Evolutionary conservation across 2,797 vertebrate species (phyloP).

Genomic region (Periophthalmus magnuspinnatus): DNA sequence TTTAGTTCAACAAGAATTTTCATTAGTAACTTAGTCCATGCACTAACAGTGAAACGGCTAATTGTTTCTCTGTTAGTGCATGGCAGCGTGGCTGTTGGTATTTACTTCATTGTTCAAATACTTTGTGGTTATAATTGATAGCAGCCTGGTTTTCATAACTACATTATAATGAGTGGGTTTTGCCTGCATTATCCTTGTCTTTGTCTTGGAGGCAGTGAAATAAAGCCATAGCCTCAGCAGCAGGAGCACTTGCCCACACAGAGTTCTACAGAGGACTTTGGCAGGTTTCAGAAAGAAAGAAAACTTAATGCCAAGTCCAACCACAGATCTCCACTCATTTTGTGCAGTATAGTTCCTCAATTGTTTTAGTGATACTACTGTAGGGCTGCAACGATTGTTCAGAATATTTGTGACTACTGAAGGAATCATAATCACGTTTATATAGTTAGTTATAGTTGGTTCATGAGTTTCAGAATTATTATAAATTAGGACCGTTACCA

Average conservation of each 20-base stretch:
- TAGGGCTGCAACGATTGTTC: too few relatives aligned
- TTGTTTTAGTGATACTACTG: neutral
- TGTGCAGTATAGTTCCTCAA: neutral
- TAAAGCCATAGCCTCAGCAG: neutral
- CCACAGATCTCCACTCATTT: neutral
- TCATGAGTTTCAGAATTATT: too few relatives aligned
- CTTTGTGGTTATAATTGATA: neutral
- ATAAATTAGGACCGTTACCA: too few relatives aligned
- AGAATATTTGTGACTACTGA: too few relatives aligned
- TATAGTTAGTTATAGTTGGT: too few relatives aligned
- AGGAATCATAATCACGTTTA: too few relatives aligned
- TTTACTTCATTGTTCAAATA: too few relatives aligned
- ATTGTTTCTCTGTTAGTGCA: neutral
- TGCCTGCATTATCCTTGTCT: neutral
- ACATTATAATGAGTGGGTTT: neutral
- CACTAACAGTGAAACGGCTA: too few relatives aligned
- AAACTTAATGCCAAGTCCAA: neutral
- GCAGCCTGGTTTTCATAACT: neutral
- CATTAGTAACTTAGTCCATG: too few relatives aligned
- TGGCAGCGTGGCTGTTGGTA: too few relatives aligned
- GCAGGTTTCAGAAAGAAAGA: constrained; percentile 6
- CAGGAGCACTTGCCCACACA: constrained; percentile 1
- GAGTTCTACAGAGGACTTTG: neutral
- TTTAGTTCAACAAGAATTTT: too few relatives aligned
- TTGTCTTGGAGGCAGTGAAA: neutral